phyloP scores from a whole-genome alignment of 2,113 vertebrate species.

The Nanorana parkeri region DNA sequence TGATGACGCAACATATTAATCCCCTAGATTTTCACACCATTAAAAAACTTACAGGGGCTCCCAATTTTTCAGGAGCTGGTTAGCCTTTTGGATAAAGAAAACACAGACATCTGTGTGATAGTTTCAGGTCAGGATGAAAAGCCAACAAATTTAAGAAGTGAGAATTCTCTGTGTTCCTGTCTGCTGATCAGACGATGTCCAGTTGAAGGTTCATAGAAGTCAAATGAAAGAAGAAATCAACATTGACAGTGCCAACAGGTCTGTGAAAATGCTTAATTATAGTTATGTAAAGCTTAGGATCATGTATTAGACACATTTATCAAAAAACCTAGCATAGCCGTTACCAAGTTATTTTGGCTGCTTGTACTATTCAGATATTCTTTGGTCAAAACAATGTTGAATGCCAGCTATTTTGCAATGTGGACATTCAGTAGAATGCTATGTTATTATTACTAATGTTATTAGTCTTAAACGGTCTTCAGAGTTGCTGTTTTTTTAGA shows the following conservation, averaged over 20 bases:
- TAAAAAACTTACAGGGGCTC: slow-evolving; percentile 64
- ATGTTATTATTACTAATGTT: too few species aligned
- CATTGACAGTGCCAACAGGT: slow-evolving; percentile 57
- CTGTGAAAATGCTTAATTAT: slow-evolving; percentile 51
- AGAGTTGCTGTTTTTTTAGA: too few species aligned
- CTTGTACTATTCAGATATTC: neutral
- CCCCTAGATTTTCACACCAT: slow-evolving; percentile 64
- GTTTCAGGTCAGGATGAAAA: slow-evolving; percentile 57
- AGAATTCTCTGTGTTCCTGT: slow-evolving; percentile 53
- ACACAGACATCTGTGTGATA: slow-evolving; percentile 47
- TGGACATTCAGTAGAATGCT: neutral
- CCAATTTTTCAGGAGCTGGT: slow-evolving; percentile 66
- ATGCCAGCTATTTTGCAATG: slow-evolving; percentile 16
- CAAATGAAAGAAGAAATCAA: slow-evolving; percentile 53
- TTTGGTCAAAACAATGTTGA: neutral
- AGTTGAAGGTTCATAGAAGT: slow-evolving; percentile 56
- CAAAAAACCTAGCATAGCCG: slow-evolving; percentile 7
- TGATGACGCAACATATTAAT: slow-evolving; percentile 67
- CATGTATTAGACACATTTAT: slow-evolving; percentile 55
- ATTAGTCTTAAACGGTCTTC: too few species aligned
- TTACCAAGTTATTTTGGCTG: slow-evolving; percentile 43
- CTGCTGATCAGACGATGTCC: slow-evolving; percentile 58
- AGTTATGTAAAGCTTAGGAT: slow-evolving; percentile 35
- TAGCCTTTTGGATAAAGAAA: slow-evolving; percentile 58
- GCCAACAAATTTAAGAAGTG: slow-evolving; percentile 50